Evolutionary conservation across 2,888 invertebrate species (phyloP).

Genomic region (Amiota minor): DNA sequence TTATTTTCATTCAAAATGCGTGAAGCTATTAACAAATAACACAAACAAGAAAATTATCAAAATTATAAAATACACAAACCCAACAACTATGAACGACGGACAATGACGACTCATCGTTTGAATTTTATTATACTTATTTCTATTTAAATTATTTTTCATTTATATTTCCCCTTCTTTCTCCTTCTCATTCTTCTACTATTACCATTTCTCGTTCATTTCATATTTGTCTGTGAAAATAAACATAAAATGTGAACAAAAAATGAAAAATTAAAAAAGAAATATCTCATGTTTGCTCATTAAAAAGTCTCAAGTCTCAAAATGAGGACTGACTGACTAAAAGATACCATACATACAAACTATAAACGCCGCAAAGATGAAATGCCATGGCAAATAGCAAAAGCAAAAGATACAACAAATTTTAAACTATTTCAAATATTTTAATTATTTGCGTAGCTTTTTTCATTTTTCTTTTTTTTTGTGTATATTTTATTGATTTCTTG

Average conservation of each 20-base stretch:
- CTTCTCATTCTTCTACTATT: not conserved
- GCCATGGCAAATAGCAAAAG: not conserved
- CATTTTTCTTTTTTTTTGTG: slow-evolving; percentile 11
- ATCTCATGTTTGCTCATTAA: slow-evolving; percentile 28
- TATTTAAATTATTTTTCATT: slow-evolving; percentile 4
- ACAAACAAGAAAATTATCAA: not conserved
- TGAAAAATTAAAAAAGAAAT: no score
- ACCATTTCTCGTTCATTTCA: not conserved
- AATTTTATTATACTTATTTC: not conserved
- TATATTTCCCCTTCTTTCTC: not conserved
- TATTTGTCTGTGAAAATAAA: slow-evolving; percentile 27
- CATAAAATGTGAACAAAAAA: not conserved
- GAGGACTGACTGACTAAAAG: not conserved
- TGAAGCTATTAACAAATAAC: slow-evolving; percentile 21
- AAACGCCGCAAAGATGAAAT: not conserved
- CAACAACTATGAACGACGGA: not conserved
- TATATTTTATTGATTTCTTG: slow-evolving; percentile 3
- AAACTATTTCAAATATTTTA: slow-evolving; percentile 64
- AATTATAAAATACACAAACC: slow-evolving; percentile 5
- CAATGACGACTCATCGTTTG: no score
- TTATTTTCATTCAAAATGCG: slow-evolving; percentile 4
- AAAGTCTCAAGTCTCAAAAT: slow-evolving; percentile 12
- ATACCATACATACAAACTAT: not conserved
- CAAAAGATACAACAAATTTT: not conserved
- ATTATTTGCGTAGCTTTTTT: slow-evolving; percentile 53